These are phyloP conservation scores for Micropterix aruncella DNA, from an alignment of 2,888 invertebrate species.

Conservation along the genomic window DNA sequence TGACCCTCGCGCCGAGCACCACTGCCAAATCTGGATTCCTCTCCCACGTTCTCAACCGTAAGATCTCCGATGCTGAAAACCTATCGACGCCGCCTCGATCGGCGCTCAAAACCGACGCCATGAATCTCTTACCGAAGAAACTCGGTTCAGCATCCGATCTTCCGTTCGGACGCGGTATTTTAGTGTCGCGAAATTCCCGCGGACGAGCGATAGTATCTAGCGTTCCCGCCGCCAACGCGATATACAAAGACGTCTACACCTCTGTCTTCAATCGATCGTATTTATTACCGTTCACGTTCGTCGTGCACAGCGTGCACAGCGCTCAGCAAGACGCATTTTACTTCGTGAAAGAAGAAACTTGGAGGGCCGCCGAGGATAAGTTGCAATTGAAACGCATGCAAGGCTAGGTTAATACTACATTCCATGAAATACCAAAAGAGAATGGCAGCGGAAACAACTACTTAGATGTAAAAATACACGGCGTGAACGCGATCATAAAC, in stretches of 20 bases:
- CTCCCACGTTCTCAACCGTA: constrained; percentile 64
- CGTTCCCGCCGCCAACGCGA: constrained; percentile 80
- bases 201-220: constrained; percentile 74
- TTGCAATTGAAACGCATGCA: constrained; percentile 81
- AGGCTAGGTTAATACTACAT: constrained; percentile 82
- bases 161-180: constrained; percentile 75
- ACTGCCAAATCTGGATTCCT: constrained; percentile 74
- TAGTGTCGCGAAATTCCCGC: constrained; percentile 66
- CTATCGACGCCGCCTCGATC: constrained; percentile 68
- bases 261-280: constrained; percentile 84
- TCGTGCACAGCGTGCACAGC: constrained; percentile 74
- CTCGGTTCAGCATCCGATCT: constrained; percentile 78
- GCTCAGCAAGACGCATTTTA: constrained; percentile 86
- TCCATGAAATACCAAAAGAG: constrained; percentile 68
- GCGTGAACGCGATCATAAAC: constrained; percentile 80
- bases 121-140: constrained; percentile 57
- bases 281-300: constrained; percentile 74
- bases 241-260: constrained; percentile 83
- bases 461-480: constrained; percentile 82
- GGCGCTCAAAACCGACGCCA: constrained; percentile 64
- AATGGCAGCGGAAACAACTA: constrained; percentile 58
- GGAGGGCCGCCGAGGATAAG: constrained; percentile 80
- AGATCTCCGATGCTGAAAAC: constrained; percentile 63
- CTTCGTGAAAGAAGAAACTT: constrained; percentile 83
- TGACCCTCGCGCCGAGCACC: constrained; percentile 51